Evolutionary conservation across 2,888 invertebrate genomes (phyloP).

Genomic region (Torymus aiolomorphi): DNA sequence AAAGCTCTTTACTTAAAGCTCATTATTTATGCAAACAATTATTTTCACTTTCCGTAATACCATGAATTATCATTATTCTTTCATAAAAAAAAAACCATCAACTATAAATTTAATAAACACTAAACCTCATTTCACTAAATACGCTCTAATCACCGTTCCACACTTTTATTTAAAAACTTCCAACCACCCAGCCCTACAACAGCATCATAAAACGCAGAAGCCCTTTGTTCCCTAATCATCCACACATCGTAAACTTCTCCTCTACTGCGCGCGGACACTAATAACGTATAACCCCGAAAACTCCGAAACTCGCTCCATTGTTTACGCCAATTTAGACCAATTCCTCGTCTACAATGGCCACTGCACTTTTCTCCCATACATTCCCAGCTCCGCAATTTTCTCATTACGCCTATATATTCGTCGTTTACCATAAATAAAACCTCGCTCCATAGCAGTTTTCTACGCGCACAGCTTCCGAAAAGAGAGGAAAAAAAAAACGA

Average conservation of each 20-base stretch:
- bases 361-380: neutral
- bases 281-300: too few species aligned
- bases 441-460: neutral
- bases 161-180: too few species aligned
- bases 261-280: neutral
- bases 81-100: too few species aligned
- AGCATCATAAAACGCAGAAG: neutral
- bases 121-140: too few species aligned
- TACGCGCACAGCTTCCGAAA: neutral
- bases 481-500: neutral
- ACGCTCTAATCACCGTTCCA: too few species aligned
- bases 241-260: neutral
- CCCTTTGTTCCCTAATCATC: constrained; percentile 3
- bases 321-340: constrained; percentile 33
- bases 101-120: too few species aligned
- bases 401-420: neutral
- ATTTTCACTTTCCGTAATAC: too few species aligned
- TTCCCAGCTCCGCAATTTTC: constrained; percentile 25
- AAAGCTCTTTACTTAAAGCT: too few species aligned
- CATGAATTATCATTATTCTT: too few species aligned
- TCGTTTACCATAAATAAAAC: constrained; percentile 9
- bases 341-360: constrained; percentile 11
- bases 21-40: too few species aligned
- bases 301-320: constrained; percentile 7
- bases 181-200: too few species aligned